A percentile compares a stretch with the other conserved stretches of the same genome.
Conservation (phyloP, 1,140 invertebrate genomes). For the Drosophila pandora region DNA sequence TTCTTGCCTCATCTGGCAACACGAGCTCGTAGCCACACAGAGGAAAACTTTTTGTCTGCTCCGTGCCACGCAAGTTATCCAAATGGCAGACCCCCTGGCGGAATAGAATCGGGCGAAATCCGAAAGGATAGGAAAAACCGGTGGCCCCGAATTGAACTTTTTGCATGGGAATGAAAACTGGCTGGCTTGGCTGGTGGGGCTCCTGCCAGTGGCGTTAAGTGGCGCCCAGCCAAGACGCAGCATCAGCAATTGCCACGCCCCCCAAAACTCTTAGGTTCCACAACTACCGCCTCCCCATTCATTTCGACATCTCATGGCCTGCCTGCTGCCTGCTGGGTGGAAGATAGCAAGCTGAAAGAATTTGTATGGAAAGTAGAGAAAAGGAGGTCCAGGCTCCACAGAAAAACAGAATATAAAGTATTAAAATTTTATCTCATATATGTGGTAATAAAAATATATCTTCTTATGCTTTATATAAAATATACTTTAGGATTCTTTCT, state of each 20-base stretch:
- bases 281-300: background rate
- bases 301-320: background rate
- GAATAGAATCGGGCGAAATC: conserved; percentile 13
- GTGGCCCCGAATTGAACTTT: conserved; percentile 59
- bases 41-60: conserved; percentile 46
- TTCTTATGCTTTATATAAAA: too few relatives aligned
- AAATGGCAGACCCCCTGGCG: conserved; percentile 17
- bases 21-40: conserved; percentile 37
- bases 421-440: too few relatives aligned
- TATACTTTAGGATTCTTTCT: too few relatives aligned
- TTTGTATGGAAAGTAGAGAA: conserved; percentile 11
- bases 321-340: conserved; percentile 61
- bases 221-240: conserved; percentile 66
- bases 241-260: conserved; percentile 49
- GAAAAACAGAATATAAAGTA: background rate
- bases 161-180: conserved; percentile 33
- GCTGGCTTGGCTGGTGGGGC: conserved; percentile 22
- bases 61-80: conserved; percentile 48
- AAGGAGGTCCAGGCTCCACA: background rate
- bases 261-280: background rate
- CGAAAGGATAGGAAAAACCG: conserved; percentile 23
- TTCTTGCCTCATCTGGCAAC: conserved; percentile 57
- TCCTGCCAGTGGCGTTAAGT: conserved; percentile 60
- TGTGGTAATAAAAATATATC: too few relatives aligned
- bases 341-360: conserved; percentile 41